Evolutionary conservation across 2,797 vertebrate genomes (phyloP), one percentile per base, ranked within the genome.

Genomic region (Hemibagrus guttatus): DNA sequence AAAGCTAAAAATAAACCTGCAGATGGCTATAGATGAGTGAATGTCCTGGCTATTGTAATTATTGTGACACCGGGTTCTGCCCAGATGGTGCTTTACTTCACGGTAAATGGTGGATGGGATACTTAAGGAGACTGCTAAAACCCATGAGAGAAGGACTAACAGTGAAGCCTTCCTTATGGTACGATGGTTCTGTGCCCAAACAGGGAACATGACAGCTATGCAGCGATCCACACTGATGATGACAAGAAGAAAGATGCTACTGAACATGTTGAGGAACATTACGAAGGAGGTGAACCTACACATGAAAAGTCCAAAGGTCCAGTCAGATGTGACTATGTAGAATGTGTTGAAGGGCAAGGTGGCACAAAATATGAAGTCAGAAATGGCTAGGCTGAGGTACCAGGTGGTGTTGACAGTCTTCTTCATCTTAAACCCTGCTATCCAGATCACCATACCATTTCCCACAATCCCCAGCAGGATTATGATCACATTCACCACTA

Each of bases 121-220:
- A 58, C 97, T 97, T 88, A 98, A 63, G 2, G 91, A 3, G 6
- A 95, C 89, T 26, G 97, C 95, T 0, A 95, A 0, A 0, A 94
- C 52, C 98, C 98, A 99, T 84, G 96, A 93, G 0, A 95, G 0
- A 1, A 91, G 0, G 0, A 97, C 97, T 0, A 94, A 87, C 0
- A 90, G 0, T 0, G 92, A 95, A 0, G 97, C 97, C 52, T 96
- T 94, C 39, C 89, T 92, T 9, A 95, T 26, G 0, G 95, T 96
- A 31, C 98, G 97, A 75, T 97, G 96, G 93, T 99, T 99, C 92
- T 99, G 98, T 0, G 97, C 95, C 97, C 97, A 99, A 84, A 99
- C 97, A 0, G 98, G 98, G 76, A 97, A 96, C 39, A 97, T 85
- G 59, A 99, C 98, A 0, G 96, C 96, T 46, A 98, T 21, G 3